Evolutionary conservation across 2,888 invertebrate genomes (phyloP).

Genomic region (Xestobium rufovillosum): DNA sequence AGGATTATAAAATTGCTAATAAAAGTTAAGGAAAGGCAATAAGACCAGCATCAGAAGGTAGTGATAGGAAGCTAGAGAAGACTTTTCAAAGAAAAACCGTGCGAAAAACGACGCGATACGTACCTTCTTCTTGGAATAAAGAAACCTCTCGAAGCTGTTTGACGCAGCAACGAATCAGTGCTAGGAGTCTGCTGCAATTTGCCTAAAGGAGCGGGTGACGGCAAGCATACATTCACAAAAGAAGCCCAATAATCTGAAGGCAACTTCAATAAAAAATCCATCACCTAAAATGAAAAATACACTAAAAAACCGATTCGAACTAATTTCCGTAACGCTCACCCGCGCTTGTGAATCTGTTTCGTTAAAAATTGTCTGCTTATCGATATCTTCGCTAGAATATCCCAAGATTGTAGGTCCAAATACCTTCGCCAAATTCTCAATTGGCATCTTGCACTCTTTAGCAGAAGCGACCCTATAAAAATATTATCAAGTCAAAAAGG

Average conservation of each 20-base stretch:
- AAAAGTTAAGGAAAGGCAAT: no score
- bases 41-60: no score
- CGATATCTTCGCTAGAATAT: conserved; percentile 68
- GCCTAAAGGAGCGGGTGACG: conserved; percentile 20
- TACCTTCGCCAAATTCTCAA: conserved; percentile 78
- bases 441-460: conserved; percentile 85
- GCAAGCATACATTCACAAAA: conserved; percentile 51
- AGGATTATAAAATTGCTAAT: no score
- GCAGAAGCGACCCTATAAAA: conserved; percentile 70
- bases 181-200: conserved; percentile 41
- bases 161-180: conserved; percentile 36
- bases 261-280: conserved; percentile 60
- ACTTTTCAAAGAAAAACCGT: no score
- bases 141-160: conserved; percentile 19
- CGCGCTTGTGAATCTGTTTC: conserved; percentile 71
- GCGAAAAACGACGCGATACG: no score
- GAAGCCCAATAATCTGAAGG: conserved; percentile 70
- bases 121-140: conserved; percentile 23
- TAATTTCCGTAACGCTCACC: no score
- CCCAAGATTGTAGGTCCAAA: conserved; percentile 95
- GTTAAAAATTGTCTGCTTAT: conserved; percentile 62
- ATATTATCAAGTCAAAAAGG: no score
- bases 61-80: no score
- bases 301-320: no score
- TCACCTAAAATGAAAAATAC: conserved; percentile 33